A percentile compares a stretch with the other conserved stretches of the same genome.
Evolutionary conservation across 37 sponge, comb jelly and placozoan species (phyloP).

Genomic region (Chondrilla cf. caribensis): DNA sequence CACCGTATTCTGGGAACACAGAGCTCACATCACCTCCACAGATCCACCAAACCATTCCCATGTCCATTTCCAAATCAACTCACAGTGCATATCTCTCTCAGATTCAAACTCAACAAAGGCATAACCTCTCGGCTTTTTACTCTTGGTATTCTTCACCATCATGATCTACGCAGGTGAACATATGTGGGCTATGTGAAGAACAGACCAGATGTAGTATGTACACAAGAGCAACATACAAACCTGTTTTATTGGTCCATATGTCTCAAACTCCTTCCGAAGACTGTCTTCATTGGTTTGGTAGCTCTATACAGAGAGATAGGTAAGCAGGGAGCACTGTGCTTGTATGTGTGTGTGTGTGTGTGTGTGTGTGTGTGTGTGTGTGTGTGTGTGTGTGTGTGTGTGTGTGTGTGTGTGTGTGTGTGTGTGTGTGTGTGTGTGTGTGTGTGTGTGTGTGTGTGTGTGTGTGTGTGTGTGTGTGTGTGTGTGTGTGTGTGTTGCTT

Average conservation of each 20-base stretch:
- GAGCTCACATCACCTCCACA: not conserved
- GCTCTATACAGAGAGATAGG: constrained; percentile 47
- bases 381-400: not conserved
- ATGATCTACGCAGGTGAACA: constrained; percentile 34
- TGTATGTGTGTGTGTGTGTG: not conserved
- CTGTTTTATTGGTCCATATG: constrained; percentile 84
- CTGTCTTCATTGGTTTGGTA: constrained; percentile 91
- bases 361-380: not conserved
- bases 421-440: not conserved
- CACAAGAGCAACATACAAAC: constrained; percentile 27
- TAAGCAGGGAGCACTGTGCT: too few relatives aligned
- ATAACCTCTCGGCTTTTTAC: constrained; percentile 90
- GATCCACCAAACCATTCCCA: not conserved
- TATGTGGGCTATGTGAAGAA: too few relatives aligned
- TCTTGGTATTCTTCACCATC: constrained; percentile 48
- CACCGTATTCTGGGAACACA: not conserved
- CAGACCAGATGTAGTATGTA: too few relatives aligned
- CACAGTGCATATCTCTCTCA: constrained; percentile 92
- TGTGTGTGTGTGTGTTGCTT: too few relatives aligned
- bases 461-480: too few relatives aligned
- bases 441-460: not conserved
- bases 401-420: not conserved
- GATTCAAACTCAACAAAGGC: constrained; percentile 94
- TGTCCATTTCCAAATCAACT: constrained; percentile 25
- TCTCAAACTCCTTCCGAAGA: constrained; percentile 88